A percentile compares a stretch with the other conserved stretches of the same genome.
Evolutionary conservation across 2,888 invertebrate genomes (phyloP).

Genomic region (Drosophila cognata): DNA sequence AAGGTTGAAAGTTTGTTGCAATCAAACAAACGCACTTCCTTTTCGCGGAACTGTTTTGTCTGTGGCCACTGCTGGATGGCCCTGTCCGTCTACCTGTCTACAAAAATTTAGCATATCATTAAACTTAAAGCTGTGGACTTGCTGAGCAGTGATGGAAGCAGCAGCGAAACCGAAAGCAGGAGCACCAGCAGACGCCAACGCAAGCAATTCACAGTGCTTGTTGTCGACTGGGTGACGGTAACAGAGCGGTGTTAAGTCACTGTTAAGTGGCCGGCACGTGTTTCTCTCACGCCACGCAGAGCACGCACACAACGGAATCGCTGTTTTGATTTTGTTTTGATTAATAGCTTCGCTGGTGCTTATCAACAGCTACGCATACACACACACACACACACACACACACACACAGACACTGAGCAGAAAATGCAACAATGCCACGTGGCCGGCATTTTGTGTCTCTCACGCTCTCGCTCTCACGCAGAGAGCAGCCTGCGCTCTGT

Average conservation of each 20-base stretch:
- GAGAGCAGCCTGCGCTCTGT: slow-evolving; percentile 53
- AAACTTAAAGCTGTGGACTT: slow-evolving; percentile 6
- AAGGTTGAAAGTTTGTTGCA: slow-evolving; percentile 30
- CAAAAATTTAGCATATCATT: slow-evolving; percentile 42
- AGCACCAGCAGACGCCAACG: neutral
- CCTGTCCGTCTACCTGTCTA: neutral
- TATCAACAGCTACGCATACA: slow-evolving; percentile 49
- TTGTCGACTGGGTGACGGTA: slow-evolving; percentile 60
- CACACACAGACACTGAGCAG: slow-evolving; percentile 36
- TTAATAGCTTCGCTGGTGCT: slow-evolving; percentile 77
- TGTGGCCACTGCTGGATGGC: neutral
- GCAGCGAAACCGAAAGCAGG: neutral
- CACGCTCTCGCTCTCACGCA: slow-evolving; percentile 9
- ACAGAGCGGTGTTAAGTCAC: slow-evolving; percentile 61
- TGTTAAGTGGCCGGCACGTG: slow-evolving; percentile 75
- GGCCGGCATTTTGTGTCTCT: slow-evolving; percentile 60
- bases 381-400: slow-evolving; percentile 19
- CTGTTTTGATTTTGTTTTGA: slow-evolving; percentile 81
- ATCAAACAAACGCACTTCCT: neutral
- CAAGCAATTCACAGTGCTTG: slow-evolving; percentile 32
- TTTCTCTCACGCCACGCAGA: slow-evolving; percentile 74
- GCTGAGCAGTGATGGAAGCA: neutral
- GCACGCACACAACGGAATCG: slow-evolving; percentile 55
- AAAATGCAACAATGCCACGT: slow-evolving; percentile 79
- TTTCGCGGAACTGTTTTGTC: neutral